Evolutionary conservation across 2,888 invertebrate species (phyloP).

Genomic region (Drosophila prolongata): DNA sequence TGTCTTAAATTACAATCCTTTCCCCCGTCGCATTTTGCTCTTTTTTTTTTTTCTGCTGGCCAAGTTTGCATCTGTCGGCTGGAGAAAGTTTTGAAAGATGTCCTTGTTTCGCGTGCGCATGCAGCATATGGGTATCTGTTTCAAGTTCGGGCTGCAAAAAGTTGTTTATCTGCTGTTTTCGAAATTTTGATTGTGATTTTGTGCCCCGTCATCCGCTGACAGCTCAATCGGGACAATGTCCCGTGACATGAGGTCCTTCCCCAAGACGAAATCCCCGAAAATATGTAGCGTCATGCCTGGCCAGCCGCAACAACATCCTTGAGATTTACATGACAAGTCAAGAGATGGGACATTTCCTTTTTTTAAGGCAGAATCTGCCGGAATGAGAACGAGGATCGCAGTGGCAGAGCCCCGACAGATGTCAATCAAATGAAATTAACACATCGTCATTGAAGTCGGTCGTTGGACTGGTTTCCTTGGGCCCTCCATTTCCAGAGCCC

Average conservation of each 20-base stretch:
- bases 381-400: constrained; percentile 11
- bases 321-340: constrained; percentile 51
- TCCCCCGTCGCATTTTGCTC: constrained; percentile 1
- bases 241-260: constrained; percentile 12
- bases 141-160: constrained; percentile 14
- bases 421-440: constrained; percentile 78
- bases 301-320: constrained; percentile 48
- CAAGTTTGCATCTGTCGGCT: constrained; percentile 39
- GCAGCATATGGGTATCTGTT: constrained; percentile 6
- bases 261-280: not conserved
- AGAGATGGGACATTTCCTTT: constrained; percentile 12
- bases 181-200: constrained; percentile 10
- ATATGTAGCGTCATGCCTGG: constrained; percentile 46
- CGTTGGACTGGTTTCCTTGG: constrained; percentile 8
- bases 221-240: constrained; percentile 47
- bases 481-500: constrained; percentile 6
- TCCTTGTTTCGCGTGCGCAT: not conserved
- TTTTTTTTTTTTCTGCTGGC: not conserved
- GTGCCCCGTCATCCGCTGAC: constrained; percentile 38
- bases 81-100: constrained; percentile 24
- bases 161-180: not conserved
- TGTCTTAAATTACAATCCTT: constrained; percentile 67
- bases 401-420: constrained; percentile 52
- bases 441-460: constrained; percentile 58
- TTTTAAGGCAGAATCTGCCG: constrained; percentile 29